Percentiles rank a stretch among this genome's conserved stretches.
These are phyloP conservation scores for Machaerirhynchus nigripectus DNA, from an alignment of 2,113 vertebrate genomes.

Conservation along the genomic window DNA sequence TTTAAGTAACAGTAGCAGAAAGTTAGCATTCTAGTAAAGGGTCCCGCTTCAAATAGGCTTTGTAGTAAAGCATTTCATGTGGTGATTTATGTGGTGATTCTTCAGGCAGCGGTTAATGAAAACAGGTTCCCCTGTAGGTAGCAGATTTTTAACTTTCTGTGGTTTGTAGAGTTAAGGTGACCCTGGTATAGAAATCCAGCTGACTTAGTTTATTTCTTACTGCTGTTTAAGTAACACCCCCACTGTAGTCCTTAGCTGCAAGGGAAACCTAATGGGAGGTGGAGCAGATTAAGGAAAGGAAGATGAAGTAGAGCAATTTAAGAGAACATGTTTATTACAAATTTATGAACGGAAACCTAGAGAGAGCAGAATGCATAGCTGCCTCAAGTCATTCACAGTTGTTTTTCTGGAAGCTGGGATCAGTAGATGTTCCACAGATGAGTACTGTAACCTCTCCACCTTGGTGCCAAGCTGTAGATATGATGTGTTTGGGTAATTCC, in stretches of 20 bases:
- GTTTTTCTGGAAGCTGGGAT: neutral
- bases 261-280: neutral
- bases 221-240: neutral
- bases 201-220: constrained; percentile 10
- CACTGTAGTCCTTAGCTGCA: neutral
- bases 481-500: neutral
- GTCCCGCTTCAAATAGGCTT: neutral
- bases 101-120: neutral
- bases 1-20: neutral
- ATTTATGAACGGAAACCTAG: neutral
- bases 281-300: neutral
- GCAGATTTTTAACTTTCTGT: neutral
- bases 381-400: neutral
- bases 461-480: neutral
- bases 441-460: neutral
- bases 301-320: neutral
- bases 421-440: neutral
- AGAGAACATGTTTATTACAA: neutral
- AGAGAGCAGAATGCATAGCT: neutral
- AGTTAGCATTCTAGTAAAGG: neutral
- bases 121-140: neutral
- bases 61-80: neutral
- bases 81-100: neutral
- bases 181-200: neutral
- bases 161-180: neutral